phyloP scores from a whole-genome alignment of 2,797 vertebrate genomes.

The Enteromius radiatus region DNA sequence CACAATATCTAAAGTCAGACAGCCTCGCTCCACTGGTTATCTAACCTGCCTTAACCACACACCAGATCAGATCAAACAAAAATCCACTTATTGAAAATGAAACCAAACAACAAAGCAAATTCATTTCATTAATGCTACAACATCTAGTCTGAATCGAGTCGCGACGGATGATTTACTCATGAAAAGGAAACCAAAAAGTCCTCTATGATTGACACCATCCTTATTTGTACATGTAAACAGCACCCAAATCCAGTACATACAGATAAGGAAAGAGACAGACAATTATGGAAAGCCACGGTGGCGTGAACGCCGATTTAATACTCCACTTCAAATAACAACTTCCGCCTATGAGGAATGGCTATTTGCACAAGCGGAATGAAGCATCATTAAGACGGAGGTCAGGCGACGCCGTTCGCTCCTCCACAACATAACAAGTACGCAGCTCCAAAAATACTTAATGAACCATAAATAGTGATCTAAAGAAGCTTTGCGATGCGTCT shows the following conservation, averaged over 20 bases:
- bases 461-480: constrained; percentile 66
- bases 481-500: constrained; percentile 55
- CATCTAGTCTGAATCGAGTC: constrained; percentile 14
- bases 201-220: constrained; percentile 7
- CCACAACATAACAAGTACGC: constrained; percentile 58
- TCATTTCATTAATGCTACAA: constrained; percentile 8
- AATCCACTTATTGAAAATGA: constrained; percentile 7
- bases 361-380: constrained; percentile 62
- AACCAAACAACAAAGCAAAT: constrained; percentile 30
- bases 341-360: constrained; percentile 56
- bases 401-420: constrained; percentile 20
- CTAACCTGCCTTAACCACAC: not conserved
- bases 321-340: constrained; percentile 59
- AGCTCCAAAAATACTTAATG: constrained; percentile 65
- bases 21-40: not conserved
- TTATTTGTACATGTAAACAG: constrained; percentile 23
- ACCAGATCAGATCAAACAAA: constrained; percentile 26
- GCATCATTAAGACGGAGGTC: constrained; percentile 59
- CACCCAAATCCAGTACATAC: constrained; percentile 10
- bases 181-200: constrained; percentile 6
- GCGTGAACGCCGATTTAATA: constrained; percentile 61
- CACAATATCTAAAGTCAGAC: not conserved
- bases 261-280: constrained; percentile 52
- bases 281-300: constrained; percentile 44
- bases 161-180: constrained; percentile 1